Percentiles rank a stretch among this genome's conserved stretches.
Conservation (phyloP, 2,797 vertebrate species). For the Chloroceryle inda region DNA sequence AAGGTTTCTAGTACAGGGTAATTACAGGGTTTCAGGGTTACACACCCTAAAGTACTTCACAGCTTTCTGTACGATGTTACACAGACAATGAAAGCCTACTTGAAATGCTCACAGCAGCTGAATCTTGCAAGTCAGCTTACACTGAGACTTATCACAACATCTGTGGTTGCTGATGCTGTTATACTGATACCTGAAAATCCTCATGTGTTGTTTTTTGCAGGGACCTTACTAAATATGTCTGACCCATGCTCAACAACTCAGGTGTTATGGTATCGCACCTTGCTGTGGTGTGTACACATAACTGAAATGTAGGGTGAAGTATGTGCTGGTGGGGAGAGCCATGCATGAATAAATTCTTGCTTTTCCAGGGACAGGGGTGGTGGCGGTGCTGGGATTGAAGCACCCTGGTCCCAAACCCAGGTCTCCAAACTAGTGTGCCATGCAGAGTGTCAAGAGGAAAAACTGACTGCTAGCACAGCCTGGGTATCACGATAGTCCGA, state of each 20-base stretch:
- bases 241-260: neutral
- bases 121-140: neutral
- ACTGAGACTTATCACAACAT: neutral
- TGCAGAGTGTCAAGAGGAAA: fast-evolving
- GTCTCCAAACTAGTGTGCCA: neutral
- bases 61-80: neutral
- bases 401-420: fast-evolving
- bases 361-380: neutral
- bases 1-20: neutral
- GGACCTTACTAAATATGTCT: neutral
- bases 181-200: neutral
- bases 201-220: neutral
- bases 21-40: neutral
- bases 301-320: neutral
- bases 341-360: neutral
- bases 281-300: neutral
- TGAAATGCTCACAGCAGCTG: neutral
- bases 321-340: neutral
- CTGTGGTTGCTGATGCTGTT: neutral
- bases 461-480: fast-evolving
- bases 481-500: neutral
- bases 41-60: neutral
- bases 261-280: fast-evolving
- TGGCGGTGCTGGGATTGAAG: fast-evolving
- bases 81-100: neutral